A percentile compares a stretch with the other conserved stretches of the same genome.
Conservation (phyloP, 2,113 vertebrate species). For the Pandion haliaetus region DNA sequence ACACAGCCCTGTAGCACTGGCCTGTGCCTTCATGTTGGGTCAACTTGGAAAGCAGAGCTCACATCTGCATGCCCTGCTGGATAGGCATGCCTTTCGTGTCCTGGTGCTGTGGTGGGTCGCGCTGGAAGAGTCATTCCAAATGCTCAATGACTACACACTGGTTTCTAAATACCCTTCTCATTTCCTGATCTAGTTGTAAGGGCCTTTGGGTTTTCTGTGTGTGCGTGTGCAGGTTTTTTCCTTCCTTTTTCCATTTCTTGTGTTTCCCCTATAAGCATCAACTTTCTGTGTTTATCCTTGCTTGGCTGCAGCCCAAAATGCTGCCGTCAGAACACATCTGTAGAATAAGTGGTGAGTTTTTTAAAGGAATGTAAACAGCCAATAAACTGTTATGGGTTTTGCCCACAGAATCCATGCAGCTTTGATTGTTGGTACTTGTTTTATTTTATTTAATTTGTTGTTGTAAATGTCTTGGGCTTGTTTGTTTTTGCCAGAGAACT, state of each 20-base stretch:
- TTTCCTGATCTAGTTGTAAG: background rate
- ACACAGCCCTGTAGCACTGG: background rate
- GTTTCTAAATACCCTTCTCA: background rate
- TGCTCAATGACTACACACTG: background rate
- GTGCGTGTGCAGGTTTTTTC: rapidly evolving
- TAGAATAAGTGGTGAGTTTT: background rate
- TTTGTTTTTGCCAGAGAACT: background rate
- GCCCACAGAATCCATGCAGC: constrained; percentile 1
- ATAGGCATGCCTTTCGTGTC: background rate
- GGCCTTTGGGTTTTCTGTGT: background rate
- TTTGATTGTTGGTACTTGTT: constrained; percentile 28
- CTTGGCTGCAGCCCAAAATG: constrained; percentile 14
- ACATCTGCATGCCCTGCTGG: background rate
- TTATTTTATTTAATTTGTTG: constrained; percentile 37
- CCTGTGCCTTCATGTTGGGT: background rate
- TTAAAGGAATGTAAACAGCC: constrained; percentile 26
- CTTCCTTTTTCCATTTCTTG: background rate
- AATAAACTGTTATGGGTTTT: constrained; percentile 12
- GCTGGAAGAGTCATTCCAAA: background rate
- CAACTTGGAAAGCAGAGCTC: background rate
- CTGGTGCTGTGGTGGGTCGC: background rate
- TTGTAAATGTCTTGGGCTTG: background rate
- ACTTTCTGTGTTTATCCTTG: background rate
- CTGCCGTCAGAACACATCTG: background rate
- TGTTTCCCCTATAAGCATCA: background rate